phyloP scores from a whole-genome alignment of 2,113 vertebrate genomes.

The Desmodus rotundus region DNA sequence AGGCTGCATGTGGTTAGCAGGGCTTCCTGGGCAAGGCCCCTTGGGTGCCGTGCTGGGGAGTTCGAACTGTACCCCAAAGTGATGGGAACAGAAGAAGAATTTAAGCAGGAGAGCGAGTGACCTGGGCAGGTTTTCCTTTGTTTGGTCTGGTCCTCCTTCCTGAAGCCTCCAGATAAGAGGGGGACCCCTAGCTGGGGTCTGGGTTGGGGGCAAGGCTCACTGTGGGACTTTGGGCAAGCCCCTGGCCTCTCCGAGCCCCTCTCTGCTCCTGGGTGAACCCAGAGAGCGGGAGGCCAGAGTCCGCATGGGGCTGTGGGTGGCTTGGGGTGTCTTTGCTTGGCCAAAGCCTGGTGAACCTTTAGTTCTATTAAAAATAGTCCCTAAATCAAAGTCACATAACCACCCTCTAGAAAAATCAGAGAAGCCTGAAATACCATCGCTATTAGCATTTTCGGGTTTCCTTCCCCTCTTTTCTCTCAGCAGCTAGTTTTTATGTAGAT shows the following conservation, averaged over 20 bases:
- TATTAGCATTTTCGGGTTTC: background rate
- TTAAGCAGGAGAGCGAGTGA: background rate
- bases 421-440: background rate
- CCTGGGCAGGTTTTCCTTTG: background rate
- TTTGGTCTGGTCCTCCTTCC: background rate
- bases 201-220: background rate
- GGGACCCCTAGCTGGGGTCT: background rate
- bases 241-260: background rate
- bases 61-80: background rate
- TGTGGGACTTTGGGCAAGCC: background rate
- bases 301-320: background rate
- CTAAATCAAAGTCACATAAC: background rate
- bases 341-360: slow-evolving; percentile 1
- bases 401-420: background rate
- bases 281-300: background rate
- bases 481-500: background rate
- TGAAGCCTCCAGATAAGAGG: background rate
- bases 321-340: background rate
- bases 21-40: background rate
- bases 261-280: background rate
- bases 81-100: background rate
- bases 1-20: background rate
- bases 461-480: background rate
- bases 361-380: slow-evolving; percentile 25
- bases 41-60: background rate